Percentiles rank a stretch among this genome's conserved stretches.
These are phyloP conservation scores for Harlomillsia oculata DNA, from an alignment of 1,140 invertebrate species.

Conservation along the genomic window DNA sequence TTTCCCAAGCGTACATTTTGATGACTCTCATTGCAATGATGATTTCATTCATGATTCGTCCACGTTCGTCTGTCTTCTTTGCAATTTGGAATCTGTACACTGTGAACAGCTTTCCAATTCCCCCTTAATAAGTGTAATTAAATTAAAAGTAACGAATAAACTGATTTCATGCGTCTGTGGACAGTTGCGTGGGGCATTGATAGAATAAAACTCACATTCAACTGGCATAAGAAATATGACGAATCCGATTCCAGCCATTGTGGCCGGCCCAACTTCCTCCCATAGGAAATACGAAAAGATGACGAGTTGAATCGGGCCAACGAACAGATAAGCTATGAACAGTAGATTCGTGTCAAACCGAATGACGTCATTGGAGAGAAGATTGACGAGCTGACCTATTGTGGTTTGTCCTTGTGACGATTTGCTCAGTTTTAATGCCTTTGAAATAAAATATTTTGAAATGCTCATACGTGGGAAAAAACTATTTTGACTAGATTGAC, in stretches of 20 bases:
- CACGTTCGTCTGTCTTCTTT: slow-evolving; percentile 65
- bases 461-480: neutral
- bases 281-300: slow-evolving; percentile 44
- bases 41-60: slow-evolving; percentile 83
- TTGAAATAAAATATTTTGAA: slow-evolving; percentile 37
- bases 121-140: slow-evolving; percentile 46
- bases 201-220: slow-evolving; percentile 39
- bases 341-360: slow-evolving; percentile 45
- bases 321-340: slow-evolving; percentile 43
- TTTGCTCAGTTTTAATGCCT: slow-evolving; percentile 33
- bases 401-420: slow-evolving; percentile 45
- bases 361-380: slow-evolving; percentile 47
- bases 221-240: slow-evolving; percentile 44
- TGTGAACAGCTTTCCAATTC: slow-evolving; percentile 60
- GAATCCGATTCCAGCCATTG: slow-evolving; percentile 42
- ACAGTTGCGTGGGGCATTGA: slow-evolving; percentile 36
- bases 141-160: too few species aligned
- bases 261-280: slow-evolving; percentile 40
- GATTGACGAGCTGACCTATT: slow-evolving; percentile 48
- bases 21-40: slow-evolving; percentile 66
- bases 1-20: slow-evolving; percentile 73
- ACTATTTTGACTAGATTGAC: neutral
- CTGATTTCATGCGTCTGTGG: too few species aligned
- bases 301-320: slow-evolving; percentile 43
- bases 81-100: slow-evolving; percentile 57